Base-by-base conservation (phyloP, 1,140 invertebrate species). In the Charaxes varanes region DNA sequence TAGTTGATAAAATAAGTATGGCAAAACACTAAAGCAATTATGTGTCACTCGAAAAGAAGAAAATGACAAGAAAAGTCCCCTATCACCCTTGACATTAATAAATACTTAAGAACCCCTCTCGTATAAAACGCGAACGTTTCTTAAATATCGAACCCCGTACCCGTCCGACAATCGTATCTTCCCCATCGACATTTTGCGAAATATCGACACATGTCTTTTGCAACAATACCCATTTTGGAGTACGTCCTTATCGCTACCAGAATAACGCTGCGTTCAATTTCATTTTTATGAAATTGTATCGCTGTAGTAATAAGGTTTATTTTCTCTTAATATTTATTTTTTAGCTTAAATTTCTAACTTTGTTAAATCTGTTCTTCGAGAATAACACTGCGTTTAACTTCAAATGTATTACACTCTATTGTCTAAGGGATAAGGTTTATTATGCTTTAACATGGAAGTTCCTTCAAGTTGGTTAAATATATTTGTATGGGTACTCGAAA, bases 141-240 rank as follows among this genome's bases (percentile, higher is more conserved):
- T 38, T 43, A 40, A 43, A 38, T 40, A 50, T 50, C 35, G 10
- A 33, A 11, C 41, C 22, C 14, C 24, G 24, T 24, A 42, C 26
- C 37, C 30, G 38, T 57, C 51, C 59, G 55, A 55, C 54, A 54
- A 52, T 62, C 44, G 44, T 53, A 53, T 62, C 54, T 46, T 52
- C 50, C 44, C 50, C 43, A 47, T 53, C 50, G 54, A 58, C 40
- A 46, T 53, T 42, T 42, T 34, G 38, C 53, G 49, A 62, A 70
- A 69, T 72, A 73, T 73, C 63, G 68, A 70, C 74, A 80, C 68
- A 77, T 77, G 72, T 74, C 74, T 55, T 64, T 57, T 42, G 54
- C 53, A 59, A 71, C 68, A 71, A 77, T 71, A 46, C 47, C 45
- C 34, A 26, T 28, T 26, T n/a, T 53, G 35, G 38, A 62, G 53